Base-by-base conservation (phyloP, 2,113 vertebrate genomes). In the Sorex araneus region DNA sequence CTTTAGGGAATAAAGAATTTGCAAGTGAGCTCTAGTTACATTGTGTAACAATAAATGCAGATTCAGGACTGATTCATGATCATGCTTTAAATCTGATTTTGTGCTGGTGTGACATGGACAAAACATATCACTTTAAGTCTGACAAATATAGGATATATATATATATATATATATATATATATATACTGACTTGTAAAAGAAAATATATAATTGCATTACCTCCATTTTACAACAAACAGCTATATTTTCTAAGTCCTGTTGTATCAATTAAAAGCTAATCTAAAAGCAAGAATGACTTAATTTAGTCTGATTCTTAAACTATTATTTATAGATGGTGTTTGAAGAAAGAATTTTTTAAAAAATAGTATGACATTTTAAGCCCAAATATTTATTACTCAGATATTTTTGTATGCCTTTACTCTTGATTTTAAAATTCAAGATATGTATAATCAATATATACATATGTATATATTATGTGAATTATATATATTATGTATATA, bases 61-160 rank as follows among this genome's bases (percentile, higher is more conserved):
- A 91, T 91, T 95, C 50, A 93, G 50, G 45, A 15, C 43, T 95
- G 83, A 95, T 87, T 93, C 95, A 93, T 95, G 76, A 88, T 94
- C 69, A 67, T 89, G 57, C 60, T 94, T 60, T 93, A 94, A 96
- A 90, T 90, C 73, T 84, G 73, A 92, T 45, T 87, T 88, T 95
- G 21, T 69, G 77, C 70, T 93, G 69, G 83, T 94, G 15, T 87
- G 94, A 71, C 73, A 69, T 88, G 74, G 36, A 66, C 71, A 92
- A 94, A 96, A 89, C 85, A 93, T 63, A 80, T 36, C 50, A 77
- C 1, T 71, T 73, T 88, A 32, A 73, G 30, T 90, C n/a, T 63
- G 91, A 85, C 76, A 84, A 90, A 93, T 84, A 80, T 67, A 69
- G 45, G 13, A 60, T 54, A 74, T 36, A 91, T 64, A 50, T 66